Conservation (phyloP, 2,113 vertebrate genomes). For the Prinia subflava region DNA sequence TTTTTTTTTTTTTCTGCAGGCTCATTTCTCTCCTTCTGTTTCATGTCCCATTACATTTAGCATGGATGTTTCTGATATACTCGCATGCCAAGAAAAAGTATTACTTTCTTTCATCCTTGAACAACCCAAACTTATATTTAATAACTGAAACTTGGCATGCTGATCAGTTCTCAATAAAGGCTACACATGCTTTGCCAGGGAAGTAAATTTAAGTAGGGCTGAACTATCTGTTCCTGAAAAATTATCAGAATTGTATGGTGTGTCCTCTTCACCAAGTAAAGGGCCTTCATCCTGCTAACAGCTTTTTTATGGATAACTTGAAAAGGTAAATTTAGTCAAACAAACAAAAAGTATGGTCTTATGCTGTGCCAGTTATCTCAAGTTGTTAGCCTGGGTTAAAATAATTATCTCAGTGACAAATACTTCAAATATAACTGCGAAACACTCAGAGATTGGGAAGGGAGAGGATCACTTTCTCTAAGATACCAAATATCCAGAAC, state of each 20-base stretch:
- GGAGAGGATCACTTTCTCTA: background rate
- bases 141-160: background rate
- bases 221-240: background rate
- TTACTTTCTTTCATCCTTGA: background rate
- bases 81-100: background rate
- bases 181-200: background rate
- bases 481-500: background rate
- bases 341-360: background rate
- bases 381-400: background rate
- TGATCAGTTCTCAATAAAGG: background rate
- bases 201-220: background rate
- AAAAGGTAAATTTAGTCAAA: background rate
- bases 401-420: background rate
- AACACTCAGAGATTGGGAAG: background rate
- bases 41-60: conserved; percentile 44
- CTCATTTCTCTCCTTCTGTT: background rate
- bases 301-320: background rate
- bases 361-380: background rate
- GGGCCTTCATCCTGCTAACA: background rate
- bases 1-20: background rate
- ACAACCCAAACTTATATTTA: background rate
- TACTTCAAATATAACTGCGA: background rate
- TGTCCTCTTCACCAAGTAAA: background rate
- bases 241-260: background rate
- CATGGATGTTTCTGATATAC: conserved; percentile 30